Conservation (phyloP, 2,113 vertebrate species). For the Acrocephalus kingi region DNA sequence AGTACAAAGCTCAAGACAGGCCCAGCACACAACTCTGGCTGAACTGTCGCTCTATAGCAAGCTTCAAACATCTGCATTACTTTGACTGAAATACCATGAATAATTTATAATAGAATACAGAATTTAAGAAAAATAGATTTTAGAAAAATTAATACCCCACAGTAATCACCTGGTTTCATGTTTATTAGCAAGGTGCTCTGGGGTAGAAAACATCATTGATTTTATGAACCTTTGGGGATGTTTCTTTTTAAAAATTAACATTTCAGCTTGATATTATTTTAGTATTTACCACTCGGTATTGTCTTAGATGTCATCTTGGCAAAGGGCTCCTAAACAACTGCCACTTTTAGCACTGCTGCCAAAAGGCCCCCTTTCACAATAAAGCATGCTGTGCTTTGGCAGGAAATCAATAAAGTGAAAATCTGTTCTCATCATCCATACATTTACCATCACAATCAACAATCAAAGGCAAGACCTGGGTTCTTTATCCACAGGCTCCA, state of each 20-base stretch:
- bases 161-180: slow-evolving; percentile 38
- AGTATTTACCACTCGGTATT: slow-evolving; percentile 82
- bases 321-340: slow-evolving; percentile 84
- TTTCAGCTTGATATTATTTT: slow-evolving; percentile 83
- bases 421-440: slow-evolving; percentile 99
- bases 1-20: slow-evolving; percentile 50
- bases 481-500: slow-evolving; percentile 99
- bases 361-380: slow-evolving; percentile 89
- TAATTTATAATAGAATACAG: slow-evolving; percentile 65
- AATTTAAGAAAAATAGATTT: slow-evolving; percentile 57
- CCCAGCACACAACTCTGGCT: slow-evolving; percentile 42
- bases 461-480: slow-evolving; percentile 99
- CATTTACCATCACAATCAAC: slow-evolving; percentile 99
- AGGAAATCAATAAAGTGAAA: slow-evolving; percentile 99
- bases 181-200: slow-evolving; percentile 4
- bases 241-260: slow-evolving; percentile 75
- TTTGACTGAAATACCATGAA: slow-evolving; percentile 71
- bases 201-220: slow-evolving; percentile 64
- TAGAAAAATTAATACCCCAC: slow-evolving; percentile 17
- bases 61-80: slow-evolving; percentile 77
- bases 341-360: slow-evolving; percentile 83
- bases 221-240: slow-evolving; percentile 71
- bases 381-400: slow-evolving; percentile 98
- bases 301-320: slow-evolving; percentile 86
- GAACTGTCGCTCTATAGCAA: slow-evolving; percentile 68